Base-by-base conservation (phyloP, 2,888 invertebrate species). In the Patella pellucida region DNA sequence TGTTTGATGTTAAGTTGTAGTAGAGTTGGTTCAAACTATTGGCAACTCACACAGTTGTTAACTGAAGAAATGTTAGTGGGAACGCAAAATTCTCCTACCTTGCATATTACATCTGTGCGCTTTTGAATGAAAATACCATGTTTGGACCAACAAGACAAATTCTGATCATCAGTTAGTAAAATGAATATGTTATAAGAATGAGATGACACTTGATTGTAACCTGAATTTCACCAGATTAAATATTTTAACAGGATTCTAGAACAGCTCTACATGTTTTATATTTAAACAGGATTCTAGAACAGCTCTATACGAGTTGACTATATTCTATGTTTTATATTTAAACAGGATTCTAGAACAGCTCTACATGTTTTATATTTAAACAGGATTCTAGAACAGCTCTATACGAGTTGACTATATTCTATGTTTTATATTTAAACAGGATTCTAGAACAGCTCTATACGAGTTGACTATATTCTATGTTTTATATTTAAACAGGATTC, bases 291-390 rank as follows among this genome's bases (percentile, higher is more conserved):
- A 69, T 27, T 23, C 86, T 69, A 80, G 91, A 23, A 86, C 88
- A 62, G 89, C 90, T 0, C 80, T 14, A 54, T 1, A 72, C 0
- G 7, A 19, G 7, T 72, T 72, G 12, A 23, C 19, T 52, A 2
- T 27, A 16, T 71, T 19, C 23, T 12, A 16, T 68, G 16, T 27
- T 73, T 69, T 54, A 72, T 27, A 31, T 31, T 72, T 16, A 69
- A 79, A 3, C 77, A 89, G 90, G 90, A 90, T 82, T 84, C 86
- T 69, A 80, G 91, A 23, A 86, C 88, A 62, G 89, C 90, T 0
- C 79, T 91, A 16, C 89, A 90, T 51, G 7, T 27, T 2, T 11
- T 27, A 23, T 4, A 23, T 23, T 1, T 23, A 7, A 23, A 16
- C 27, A n/a, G 16, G 16, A 69, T 27, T 23, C n/a, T n/a, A n/a